Conservation (phyloP, 1,140 invertebrate genomes). For the Hormaphis cornu region DNA sequence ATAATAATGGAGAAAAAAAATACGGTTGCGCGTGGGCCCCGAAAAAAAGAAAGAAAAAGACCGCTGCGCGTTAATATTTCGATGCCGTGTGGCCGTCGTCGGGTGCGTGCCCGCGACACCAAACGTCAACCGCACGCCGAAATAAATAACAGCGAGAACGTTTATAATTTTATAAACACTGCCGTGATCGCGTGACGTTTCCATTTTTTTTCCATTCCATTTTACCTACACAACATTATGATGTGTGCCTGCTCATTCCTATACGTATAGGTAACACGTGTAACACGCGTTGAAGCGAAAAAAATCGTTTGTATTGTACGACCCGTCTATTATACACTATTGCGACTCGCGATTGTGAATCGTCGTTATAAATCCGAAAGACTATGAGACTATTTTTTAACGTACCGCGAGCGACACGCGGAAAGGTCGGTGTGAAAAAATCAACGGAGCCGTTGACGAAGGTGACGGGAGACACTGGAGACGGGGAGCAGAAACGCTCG, state of each 20-base stretch:
- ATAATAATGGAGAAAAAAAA: not conserved
- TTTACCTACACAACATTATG: not conserved
- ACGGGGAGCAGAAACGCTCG: no score
- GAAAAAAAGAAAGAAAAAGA: not conserved
- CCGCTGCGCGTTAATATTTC: not conserved
- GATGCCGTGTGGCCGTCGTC: not conserved
- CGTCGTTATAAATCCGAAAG: no score
- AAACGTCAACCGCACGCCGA: not conserved
- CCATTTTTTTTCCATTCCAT: not conserved
- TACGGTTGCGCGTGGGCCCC: not conserved
- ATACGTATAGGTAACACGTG: not conserved
- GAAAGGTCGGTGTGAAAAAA: no score
- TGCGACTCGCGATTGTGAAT: no score
- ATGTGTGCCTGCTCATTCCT: no score
- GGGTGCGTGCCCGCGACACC: slow-evolving; percentile 21
- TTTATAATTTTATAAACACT: not conserved
- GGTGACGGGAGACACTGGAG: no score
- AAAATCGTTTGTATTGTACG: no score
- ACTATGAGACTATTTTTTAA: no score
- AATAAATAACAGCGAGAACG: not conserved
- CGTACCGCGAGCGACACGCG: no score
- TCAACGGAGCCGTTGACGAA: no score
- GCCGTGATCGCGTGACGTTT: not conserved
- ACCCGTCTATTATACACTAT: no score
- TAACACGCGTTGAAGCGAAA: no score